Conservation (phyloP, 64 coral and sea anemone species). For the Stichodactyla helianthus region DNA sequence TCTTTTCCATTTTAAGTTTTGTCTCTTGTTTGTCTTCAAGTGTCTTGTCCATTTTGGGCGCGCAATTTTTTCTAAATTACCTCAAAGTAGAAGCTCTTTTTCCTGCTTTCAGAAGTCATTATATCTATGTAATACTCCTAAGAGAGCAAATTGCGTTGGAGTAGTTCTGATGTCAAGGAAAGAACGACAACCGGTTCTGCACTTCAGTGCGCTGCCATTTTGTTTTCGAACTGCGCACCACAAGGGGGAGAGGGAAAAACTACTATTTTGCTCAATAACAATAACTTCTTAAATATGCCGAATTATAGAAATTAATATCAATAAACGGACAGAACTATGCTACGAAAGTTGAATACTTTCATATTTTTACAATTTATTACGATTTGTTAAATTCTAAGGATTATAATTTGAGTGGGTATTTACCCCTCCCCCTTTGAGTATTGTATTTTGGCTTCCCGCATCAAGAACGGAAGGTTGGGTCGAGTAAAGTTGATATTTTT, state of each 20-base stretch:
- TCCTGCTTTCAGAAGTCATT: slow-evolving; percentile 7
- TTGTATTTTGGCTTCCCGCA: background rate
- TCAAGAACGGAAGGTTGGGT: background rate
- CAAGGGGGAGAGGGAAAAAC: background rate
- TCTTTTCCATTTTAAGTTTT: background rate
- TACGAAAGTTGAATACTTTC: background rate
- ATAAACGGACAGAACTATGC: too few species aligned
- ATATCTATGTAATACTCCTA: background rate
- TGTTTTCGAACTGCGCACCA: background rate
- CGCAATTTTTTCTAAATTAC: background rate
- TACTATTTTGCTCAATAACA: background rate
- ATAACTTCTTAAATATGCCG: background rate
- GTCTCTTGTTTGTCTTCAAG: background rate
- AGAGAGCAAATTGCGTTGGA: background rate
- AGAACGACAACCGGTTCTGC: background rate
- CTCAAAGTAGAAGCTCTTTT: background rate
- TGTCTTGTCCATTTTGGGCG: too few species aligned
- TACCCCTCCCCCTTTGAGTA: background rate
- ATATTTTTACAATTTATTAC: background rate
- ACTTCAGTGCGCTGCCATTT: slow-evolving; percentile 8
- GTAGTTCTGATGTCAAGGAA: background rate
- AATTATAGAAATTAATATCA: too few species aligned
- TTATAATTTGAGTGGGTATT: background rate
- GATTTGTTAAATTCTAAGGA: background rate
- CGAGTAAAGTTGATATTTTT: slow-evolving; percentile 24